Base-by-base conservation (phyloP, 1,140 invertebrate genomes). In the Diploscapter pachys region DNA sequence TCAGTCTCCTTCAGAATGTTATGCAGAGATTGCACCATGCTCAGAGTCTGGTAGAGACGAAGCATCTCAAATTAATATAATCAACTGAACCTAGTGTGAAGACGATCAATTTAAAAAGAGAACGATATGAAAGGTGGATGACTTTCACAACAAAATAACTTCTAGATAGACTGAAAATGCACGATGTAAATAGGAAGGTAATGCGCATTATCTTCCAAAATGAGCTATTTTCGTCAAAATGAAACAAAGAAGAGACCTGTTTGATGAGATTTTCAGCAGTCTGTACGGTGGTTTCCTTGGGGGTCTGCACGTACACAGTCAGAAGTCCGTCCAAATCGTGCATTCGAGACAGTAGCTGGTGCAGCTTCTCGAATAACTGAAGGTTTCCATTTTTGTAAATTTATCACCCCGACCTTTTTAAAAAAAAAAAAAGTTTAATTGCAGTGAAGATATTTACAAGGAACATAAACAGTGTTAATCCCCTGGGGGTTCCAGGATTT, bases 321-420 rank as follows among this genome's bases (percentile, higher is more conserved):
- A 78, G 62, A 4, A 78, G 66, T 54, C 61, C 59, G 48, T 73
- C 76, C 3, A 78, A 51, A 31, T 78, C 76, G 65, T 70, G 52
- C 9, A 59, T 59, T 48, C 63, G 62, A 11, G 31, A 69, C 2
- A 78, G 65, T 2, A 66, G 70, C 9, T 48, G 50, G 5, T 63
- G 63, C 4, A 78, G 61, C 51, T 68, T 56, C n/a, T 78, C 76
- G 8, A 56, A 13, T 48, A 78, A 56, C 66, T 78, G 63, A 5
- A 75, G 63, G 4, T 57, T 69, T 13, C 49, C 73, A 63, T 63
- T 72, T 31, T 31, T 31, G 31, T 31, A 31, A 31, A 31, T 31
- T 31, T 31, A 31, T 31, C 31, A 31, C 31, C 31, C 31, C 64
- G 71, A n/a, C 13, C 49, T 13, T 6, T n/a, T 49, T 74, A 52